These are phyloP conservation scores for Otolemur garnettii DNA, from an alignment of 2,113 vertebrate genomes.

Conservation along the genomic window DNA sequence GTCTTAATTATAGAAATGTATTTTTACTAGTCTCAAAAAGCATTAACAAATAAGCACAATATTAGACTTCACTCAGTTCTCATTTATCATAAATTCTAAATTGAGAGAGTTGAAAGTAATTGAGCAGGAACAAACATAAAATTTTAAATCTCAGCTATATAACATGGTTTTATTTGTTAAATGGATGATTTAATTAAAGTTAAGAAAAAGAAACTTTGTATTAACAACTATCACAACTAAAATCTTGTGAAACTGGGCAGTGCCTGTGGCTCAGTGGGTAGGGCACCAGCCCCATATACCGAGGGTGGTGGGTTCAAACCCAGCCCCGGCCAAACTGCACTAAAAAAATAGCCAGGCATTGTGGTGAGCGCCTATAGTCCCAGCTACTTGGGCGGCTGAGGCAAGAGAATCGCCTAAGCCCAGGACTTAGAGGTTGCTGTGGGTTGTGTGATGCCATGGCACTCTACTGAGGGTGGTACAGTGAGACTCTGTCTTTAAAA, in stretches of 20 bases:
- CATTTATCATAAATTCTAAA: not conserved
- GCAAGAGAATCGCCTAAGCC: no score
- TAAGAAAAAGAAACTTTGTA: not conserved
- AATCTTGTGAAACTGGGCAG: not conserved
- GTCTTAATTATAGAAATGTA: not conserved
- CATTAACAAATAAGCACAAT: slow-evolving; percentile 14
- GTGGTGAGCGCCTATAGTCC: no score
- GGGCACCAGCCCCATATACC: no score
- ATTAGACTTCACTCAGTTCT: not conserved
- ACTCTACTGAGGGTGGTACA: no score
- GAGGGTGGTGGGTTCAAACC: no score
- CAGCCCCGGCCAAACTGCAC: no score
- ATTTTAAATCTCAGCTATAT: not conserved
- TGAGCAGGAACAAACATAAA: not conserved
- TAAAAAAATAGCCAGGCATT: no score
- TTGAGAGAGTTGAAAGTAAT: not conserved
- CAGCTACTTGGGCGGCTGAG: no score
- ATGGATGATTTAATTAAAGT: slow-evolving; percentile 28
- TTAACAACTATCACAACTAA: slow-evolving; percentile 4
- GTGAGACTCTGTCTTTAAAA: no score
- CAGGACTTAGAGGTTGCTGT: no score
- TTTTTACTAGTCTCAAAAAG: slow-evolving; percentile 46
- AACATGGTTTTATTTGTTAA: not conserved
- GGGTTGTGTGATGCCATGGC: no score
- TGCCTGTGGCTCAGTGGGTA: no score